Evolutionary conservation across 2,797 vertebrate genomes (phyloP).

Genomic region (Coregonus sp.): DNA sequence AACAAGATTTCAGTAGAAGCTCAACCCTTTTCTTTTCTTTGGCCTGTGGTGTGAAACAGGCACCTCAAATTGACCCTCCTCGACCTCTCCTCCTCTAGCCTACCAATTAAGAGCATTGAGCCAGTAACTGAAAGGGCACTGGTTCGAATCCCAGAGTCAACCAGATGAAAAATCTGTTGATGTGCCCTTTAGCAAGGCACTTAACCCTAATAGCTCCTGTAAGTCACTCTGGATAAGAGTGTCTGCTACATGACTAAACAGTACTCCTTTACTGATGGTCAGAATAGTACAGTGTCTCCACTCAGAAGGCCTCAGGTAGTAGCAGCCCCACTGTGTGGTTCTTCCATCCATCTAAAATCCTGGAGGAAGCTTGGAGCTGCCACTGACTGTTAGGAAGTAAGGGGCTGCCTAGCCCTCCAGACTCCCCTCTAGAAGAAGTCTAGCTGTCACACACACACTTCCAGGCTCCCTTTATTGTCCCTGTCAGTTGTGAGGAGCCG

Average conservation of each 20-base stretch:
- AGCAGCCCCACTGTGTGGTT: background rate
- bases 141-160: too few relatives aligned
- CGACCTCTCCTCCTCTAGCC: too few relatives aligned
- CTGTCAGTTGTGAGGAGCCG: slow-evolving; percentile 92
- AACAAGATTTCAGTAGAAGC: background rate
- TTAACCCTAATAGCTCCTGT: too few relatives aligned
- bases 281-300: background rate
- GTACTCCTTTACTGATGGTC: background rate
- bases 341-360: background rate
- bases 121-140: too few relatives aligned
- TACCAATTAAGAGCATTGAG: too few relatives aligned
- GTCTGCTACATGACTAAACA: too few relatives aligned
- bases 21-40: background rate
- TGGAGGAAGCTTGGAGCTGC: background rate
- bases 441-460: slow-evolving; percentile 63
- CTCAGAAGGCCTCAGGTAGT: background rate
- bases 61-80: too few relatives aligned
- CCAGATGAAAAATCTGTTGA: too few relatives aligned
- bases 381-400: background rate
- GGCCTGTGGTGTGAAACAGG: background rate
- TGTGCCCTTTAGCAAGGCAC: too few relatives aligned
- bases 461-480: slow-evolving; percentile 85
- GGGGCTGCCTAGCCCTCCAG: background rate
- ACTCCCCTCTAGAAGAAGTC: background rate
- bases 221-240: too few relatives aligned